Evolutionary conservation across 2,113 vertebrate genomes (phyloP), one percentile per base, ranked within the genome.

Genomic region (Pelecanoides urinatrix): DNA sequence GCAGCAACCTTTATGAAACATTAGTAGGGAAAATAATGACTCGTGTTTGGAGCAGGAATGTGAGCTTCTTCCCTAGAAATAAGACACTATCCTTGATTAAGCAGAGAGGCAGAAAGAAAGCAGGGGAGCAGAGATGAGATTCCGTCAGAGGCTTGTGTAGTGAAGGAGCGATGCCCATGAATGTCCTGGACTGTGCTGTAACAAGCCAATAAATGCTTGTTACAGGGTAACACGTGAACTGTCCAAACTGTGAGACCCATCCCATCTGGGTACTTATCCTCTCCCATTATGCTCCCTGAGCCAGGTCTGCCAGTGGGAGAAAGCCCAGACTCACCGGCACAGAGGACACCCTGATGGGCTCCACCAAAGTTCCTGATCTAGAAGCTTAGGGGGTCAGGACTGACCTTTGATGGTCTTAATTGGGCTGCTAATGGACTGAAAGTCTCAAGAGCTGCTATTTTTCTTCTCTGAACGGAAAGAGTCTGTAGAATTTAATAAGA

Each of bases 281-380:
- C 40, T 50, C 38, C 34, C 2, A 1, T 11, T 42, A 8, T 1
- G 3, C 19, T 42, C 19, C 56, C 14, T 19, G 5, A n/a, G 38
- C 36, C 45, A 75, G n/a, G 15, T 38, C 18, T 81, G n/a, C 13
- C 22, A 6, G 15, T 0, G 0, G 34, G 11, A 70, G 22, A 71
- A 84, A 71, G 11, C 11, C 32, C 38, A 59, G 18, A 29, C 20
- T 74, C 30, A 6, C 17, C 0, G 3, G 8, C 50, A 67, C 55
- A 70, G 42, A 42, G 11, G 30, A 61, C 3, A 2, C 3, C 4
- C 5, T 30, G 9, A 11, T 18, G 8, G 27, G 34, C 10, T 90
- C 26, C 62, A 67, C 5, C 23, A 61, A 12, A 86, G 49, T 78
- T 23, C 3, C 2, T 56, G 5, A 38, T 65, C 16, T 36, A 66